Percentiles rank a stretch among this genome's conserved stretches.
Evolutionary conservation across 2,113 vertebrate species (phyloP).

Genomic region (Megaceryle maxima): DNA sequence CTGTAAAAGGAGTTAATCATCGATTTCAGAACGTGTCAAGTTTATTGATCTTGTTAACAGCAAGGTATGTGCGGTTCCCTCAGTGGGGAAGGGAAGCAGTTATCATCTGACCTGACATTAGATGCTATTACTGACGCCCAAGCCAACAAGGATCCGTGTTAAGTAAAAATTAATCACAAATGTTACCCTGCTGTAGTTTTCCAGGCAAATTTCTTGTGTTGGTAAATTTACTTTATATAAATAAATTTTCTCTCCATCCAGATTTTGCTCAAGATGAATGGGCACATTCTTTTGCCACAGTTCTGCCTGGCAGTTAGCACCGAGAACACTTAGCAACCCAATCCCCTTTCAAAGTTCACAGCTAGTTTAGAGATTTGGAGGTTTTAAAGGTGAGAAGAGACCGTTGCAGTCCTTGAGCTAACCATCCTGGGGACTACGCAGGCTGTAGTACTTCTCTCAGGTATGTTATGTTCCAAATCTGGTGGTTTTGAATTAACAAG

Average conservation of each 20-base stretch:
- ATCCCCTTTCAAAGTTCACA: not conserved
- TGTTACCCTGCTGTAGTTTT: not conserved
- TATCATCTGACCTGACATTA: not conserved
- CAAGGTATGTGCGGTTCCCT: slow-evolving; percentile 51
- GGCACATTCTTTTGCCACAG: not conserved
- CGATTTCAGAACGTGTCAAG: slow-evolving; percentile 73
- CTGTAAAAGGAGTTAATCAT: slow-evolving; percentile 76
- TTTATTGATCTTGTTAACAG: slow-evolving; percentile 82
- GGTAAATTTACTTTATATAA: not conserved
- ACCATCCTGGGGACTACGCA: no score
- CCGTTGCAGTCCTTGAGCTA: not conserved
- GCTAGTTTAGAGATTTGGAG: not conserved
- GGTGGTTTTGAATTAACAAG: not conserved
- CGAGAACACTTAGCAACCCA: not conserved
- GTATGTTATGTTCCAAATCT: not conserved
- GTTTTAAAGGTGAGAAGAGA: not conserved
- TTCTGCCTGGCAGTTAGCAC: not conserved
- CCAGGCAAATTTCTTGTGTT: not conserved
- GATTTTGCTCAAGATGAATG: not conserved
- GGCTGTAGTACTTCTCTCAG: not conserved
- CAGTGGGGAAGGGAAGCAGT: slow-evolving; percentile 28
- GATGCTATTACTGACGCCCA: not conserved
- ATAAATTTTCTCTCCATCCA: not conserved
- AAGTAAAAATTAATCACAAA: not conserved
- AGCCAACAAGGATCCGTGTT: not conserved